phyloP scores from a whole-genome alignment of 1,140 invertebrate genomes.

The Calephelis nemesis region DNA sequence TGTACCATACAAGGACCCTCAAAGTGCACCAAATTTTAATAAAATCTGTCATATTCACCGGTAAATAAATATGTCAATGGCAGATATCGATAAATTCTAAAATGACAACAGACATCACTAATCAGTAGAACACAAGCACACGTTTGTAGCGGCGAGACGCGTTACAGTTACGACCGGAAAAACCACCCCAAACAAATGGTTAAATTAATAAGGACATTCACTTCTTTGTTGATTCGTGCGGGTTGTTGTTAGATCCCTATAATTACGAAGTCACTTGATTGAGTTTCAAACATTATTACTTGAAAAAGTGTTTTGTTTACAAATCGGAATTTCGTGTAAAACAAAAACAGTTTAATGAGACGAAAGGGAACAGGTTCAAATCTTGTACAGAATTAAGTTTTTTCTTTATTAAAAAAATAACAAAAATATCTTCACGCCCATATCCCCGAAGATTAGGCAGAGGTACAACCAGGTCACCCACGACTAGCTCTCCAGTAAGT shows the following conservation, averaged over 20 bases:
- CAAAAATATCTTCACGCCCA: fast-evolving
- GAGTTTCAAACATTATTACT: conserved; percentile 31
- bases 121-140: conserved; percentile 49
- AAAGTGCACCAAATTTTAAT: too few species aligned
- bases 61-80: too few species aligned
- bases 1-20: too few species aligned
- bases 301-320: conserved; percentile 27
- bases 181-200: conserved; percentile 66
- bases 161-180: conserved; percentile 57
- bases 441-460: fast-evolving
- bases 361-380: too few species aligned
- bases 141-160: conserved; percentile 51
- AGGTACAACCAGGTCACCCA: fast-evolving
- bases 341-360: too few species aligned
- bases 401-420: too few species aligned
- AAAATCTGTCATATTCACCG: too few species aligned
- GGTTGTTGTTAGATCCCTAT: conserved; percentile 34
- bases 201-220: conserved; percentile 64
- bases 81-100: conserved; percentile 4
- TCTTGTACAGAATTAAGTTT: too few species aligned
- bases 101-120: background rate
- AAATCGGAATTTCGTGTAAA: too few species aligned
- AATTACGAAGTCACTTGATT: conserved; percentile 37
- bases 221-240: conserved; percentile 33
- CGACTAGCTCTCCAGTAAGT: fast-evolving